Evolutionary conservation across 2,888 invertebrate genomes (phyloP), one percentile per base, ranked within the genome.

Genomic region (Troides aeacus): DNA sequence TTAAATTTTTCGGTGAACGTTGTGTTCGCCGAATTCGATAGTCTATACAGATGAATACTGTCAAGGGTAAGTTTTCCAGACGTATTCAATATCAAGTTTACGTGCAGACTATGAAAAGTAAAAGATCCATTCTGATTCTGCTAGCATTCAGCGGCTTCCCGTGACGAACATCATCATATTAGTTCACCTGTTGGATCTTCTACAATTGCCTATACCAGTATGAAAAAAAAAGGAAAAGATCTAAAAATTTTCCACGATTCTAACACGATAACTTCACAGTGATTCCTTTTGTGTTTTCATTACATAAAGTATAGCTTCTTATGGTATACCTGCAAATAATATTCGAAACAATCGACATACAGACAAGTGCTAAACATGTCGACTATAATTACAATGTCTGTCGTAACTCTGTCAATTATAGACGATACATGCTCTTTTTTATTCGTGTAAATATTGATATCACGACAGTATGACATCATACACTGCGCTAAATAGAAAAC

Each of bases 401-500:
- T 50, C 50, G 50, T 50, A 50, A 50, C 57, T 30, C 59, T 59
- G 17, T 59, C 23, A 15, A 58, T 58, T 58, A 4, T 23, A 23
- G 76, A 75, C 75, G 78, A 78, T 74, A 77, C 60, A 68, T 72
- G 72, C 12, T 5, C 77, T 75, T 77, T 80, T 77, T 76, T 77
- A 72, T 76, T 75, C 72, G 76, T 76, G 23, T 64, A 78, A 77
- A 75, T 73, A 74, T 75, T 75, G 63, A 73, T 75, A 64, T 80
- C 78, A 81, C 75, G 76, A 72, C 72, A 61, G 23, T 24, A 79
- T 88, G 86, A 88, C 84, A 81, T 87, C 87, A 87, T 75, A 64
- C 18, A 67, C 71, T 72, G 76, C 65, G 70, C 77, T 78, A 82
- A 84, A 78, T 75, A 73, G 73, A 71, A 62, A 68, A 72, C 24